Evolutionary conservation across 2,888 invertebrate species (phyloP).

Genomic region (Melolontha melolontha): DNA sequence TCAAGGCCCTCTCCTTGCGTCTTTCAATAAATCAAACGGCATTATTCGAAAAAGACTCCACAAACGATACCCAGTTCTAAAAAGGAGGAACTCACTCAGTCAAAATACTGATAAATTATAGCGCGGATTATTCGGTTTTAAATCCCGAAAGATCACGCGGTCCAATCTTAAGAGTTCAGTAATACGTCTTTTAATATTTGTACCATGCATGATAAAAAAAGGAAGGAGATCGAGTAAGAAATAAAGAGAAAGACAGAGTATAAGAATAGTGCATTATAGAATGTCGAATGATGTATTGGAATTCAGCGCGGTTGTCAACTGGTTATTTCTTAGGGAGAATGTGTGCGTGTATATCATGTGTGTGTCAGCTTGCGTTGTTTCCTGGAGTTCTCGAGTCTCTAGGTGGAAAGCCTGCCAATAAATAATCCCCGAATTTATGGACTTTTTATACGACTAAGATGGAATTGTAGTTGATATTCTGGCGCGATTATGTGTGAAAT

Average conservation of each 20-base stretch:
- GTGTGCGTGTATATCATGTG: slow-evolving; percentile 5
- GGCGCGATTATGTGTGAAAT: slow-evolving; percentile 29
- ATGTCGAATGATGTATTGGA: slow-evolving; percentile 26
- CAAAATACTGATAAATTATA: slow-evolving; percentile 59
- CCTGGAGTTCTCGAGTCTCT: too few relatives aligned
- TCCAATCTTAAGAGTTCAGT: too few relatives aligned
- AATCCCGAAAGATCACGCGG: slow-evolving; percentile 1
- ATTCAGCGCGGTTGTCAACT: slow-evolving; percentile 28
- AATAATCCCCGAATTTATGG: slow-evolving; percentile 63
- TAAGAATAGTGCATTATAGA: slow-evolving; percentile 23
- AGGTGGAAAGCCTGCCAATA: slow-evolving; percentile 56
- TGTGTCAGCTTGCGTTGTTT: too few relatives aligned
- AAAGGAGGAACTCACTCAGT: slow-evolving; percentile 51
- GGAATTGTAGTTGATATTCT: slow-evolving; percentile 23
- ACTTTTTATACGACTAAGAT: slow-evolving; percentile 57
- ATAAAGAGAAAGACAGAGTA: neutral
- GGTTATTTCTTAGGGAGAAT: slow-evolving; percentile 18
- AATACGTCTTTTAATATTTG: too few relatives aligned
- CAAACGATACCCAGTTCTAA: slow-evolving; percentile 45
- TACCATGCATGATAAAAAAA: too few relatives aligned
- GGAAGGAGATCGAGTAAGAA: neutral
- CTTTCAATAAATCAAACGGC: slow-evolving; percentile 28
- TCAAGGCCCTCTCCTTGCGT: neutral
- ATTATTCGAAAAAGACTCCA: slow-evolving; percentile 32
- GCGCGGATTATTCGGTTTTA: slow-evolving; percentile 35